Percentiles rank a stretch among this genome's conserved stretches.
These are phyloP conservation scores for Sebastes cheni DNA, from an alignment of 2,797 vertebrate species.

Conservation along the genomic window DNA sequence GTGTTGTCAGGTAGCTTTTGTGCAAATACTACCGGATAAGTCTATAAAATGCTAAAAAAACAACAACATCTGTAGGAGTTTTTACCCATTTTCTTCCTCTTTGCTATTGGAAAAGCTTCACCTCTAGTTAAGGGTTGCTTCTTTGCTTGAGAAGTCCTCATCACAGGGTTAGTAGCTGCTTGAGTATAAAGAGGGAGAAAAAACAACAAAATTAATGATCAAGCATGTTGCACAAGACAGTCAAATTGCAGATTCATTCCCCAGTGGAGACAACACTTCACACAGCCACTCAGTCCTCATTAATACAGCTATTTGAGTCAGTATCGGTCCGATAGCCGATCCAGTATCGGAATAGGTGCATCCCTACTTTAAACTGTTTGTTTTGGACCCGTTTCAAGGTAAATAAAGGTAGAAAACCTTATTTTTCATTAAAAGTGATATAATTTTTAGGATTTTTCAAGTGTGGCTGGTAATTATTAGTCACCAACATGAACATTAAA, in stretches of 20 bases:
- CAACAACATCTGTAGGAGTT: neutral
- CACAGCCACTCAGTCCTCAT: neutral
- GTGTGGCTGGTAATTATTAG: neutral
- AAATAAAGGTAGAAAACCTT: too few species aligned
- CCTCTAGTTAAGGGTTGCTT: conserved; percentile 42
- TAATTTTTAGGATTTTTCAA: neutral
- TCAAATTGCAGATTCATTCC: too few species aligned
- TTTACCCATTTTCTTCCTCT: conserved; percentile 68
- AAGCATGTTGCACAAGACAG: neutral
- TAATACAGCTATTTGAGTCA: neutral
- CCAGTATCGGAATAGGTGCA: too few species aligned
- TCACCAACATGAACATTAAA: neutral
- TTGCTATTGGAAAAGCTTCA: conserved; percentile 43
- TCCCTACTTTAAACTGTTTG: too few species aligned
- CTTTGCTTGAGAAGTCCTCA: conserved; percentile 36
- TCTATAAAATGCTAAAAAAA: neutral
- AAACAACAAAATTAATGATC: neutral
- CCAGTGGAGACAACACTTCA: neutral
- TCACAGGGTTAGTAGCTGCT: conserved; percentile 22
- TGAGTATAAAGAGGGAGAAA: neutral
- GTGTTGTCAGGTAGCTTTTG: neutral
- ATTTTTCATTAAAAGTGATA: neutral
- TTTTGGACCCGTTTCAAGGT: too few species aligned
- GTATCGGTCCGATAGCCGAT: too few species aligned
- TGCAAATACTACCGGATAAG: neutral